A percentile compares a stretch with the other conserved stretches of the same genome.
These are phyloP conservation scores for Bombylius major DNA, from an alignment of 2,888 invertebrate genomes.

Conservation along the genomic window DNA sequence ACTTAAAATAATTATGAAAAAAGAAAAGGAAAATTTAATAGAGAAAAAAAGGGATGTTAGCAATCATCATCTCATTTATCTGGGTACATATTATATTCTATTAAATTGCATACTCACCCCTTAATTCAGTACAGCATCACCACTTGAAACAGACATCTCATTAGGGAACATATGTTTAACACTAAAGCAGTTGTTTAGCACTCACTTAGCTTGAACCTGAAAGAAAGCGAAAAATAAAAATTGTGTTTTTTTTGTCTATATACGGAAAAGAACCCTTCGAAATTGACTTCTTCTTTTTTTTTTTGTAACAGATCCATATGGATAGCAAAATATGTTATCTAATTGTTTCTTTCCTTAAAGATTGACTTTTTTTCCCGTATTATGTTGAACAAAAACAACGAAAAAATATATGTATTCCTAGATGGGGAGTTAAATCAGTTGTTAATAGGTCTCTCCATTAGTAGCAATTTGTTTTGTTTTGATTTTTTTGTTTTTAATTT, in stretches of 20 bases:
- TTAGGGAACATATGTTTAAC: slow-evolving; percentile 33
- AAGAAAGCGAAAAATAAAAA: not conserved
- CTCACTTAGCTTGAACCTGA: not conserved
- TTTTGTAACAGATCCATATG: not conserved
- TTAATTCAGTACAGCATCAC: not conserved
- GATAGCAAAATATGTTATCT: slow-evolving; percentile 3
- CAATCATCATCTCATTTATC: not conserved
- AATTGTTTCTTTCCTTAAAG: slow-evolving; percentile 4
- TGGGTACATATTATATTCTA: too few species aligned
- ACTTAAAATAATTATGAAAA: too few species aligned
- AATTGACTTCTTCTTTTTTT: slow-evolving; percentile 3
- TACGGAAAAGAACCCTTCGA: slow-evolving; percentile 1
- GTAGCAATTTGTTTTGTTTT: not conserved
- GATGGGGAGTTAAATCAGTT: not conserved
- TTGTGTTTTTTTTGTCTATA: not conserved
- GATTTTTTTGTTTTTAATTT: too few species aligned
- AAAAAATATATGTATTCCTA: not conserved
- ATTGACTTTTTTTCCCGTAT: not conserved
- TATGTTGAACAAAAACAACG: not conserved
- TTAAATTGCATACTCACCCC: not conserved
- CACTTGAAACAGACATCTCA: slow-evolving; percentile 26
- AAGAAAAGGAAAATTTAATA: not conserved
- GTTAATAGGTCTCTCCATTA: slow-evolving; percentile 4
- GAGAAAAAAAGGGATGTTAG: not conserved
- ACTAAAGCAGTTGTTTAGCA: slow-evolving; percentile 3